Evolutionary conservation across 2,113 vertebrate species (phyloP).

Genomic region (Numenius arquata): DNA sequence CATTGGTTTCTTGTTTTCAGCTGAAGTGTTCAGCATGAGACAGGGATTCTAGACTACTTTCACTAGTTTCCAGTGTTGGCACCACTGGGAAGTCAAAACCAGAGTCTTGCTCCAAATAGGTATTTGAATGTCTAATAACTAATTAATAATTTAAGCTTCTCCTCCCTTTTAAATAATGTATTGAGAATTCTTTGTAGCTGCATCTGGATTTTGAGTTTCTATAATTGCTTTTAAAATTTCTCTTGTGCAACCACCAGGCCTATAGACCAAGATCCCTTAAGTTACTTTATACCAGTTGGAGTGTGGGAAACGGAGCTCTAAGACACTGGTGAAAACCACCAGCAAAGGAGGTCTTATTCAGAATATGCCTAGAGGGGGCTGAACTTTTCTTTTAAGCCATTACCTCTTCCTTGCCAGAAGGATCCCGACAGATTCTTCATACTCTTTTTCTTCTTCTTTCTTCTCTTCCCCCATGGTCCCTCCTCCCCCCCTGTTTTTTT

Average conservation of each 20-base stretch:
- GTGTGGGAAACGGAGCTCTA: neutral
- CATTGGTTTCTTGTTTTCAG: neutral
- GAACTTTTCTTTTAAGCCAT: neutral
- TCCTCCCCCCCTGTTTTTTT: neutral
- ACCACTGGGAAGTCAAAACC: neutral
- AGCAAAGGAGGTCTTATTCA: neutral
- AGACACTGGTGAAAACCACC: neutral
- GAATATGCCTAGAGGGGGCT: neutral
- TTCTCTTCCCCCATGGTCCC: too few species aligned
- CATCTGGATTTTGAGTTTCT: neutral
- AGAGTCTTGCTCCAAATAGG: neutral
- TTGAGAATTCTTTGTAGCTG: neutral
- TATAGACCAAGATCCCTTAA: neutral
- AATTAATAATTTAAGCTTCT: constrained; percentile 23
- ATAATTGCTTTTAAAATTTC: neutral
- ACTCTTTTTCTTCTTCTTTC: neutral
- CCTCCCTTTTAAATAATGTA: constrained; percentile 8
- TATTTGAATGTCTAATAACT: constrained; percentile 17
- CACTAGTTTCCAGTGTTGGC: neutral
- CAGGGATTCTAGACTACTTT: neutral
- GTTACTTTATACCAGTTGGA: neutral
- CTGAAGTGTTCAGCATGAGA: neutral
- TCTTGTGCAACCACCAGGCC: neutral
- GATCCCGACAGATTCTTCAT: neutral
- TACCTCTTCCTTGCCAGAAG: neutral